These are phyloP conservation scores for Bucorvus abyssinicus DNA, from an alignment of 2,797 vertebrate species.

Conservation along the genomic window DNA sequence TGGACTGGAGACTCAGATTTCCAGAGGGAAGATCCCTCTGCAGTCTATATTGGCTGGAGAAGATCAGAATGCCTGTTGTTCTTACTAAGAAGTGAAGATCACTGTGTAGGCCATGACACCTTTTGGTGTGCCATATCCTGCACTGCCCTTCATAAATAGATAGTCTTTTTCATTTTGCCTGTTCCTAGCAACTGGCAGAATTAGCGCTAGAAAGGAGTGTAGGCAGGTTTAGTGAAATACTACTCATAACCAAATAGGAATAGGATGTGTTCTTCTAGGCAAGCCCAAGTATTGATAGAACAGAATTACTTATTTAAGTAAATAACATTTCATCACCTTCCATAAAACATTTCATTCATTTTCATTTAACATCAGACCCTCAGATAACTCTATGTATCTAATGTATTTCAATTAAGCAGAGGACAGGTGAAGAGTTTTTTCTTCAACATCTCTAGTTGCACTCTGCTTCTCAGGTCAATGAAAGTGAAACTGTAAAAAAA, in stretches of 20 bases:
- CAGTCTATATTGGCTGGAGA: neutral
- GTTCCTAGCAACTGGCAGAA: neutral
- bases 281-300: constrained; percentile 34
- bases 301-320: constrained; percentile 52
- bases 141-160: neutral
- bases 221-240: neutral
- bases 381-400: constrained; percentile 57
- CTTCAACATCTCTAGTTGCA: constrained; percentile 51
- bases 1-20: neutral
- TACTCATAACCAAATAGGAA: neutral
- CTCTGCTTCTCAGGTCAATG: constrained; percentile 55
- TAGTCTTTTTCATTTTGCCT: neutral
- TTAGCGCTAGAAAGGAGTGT: neutral
- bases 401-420: constrained; percentile 67
- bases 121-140: neutral
- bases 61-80: neutral
- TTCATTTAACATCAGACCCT: constrained; percentile 64
- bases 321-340: constrained; percentile 31
- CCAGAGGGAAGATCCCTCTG: neutral
- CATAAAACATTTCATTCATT: constrained; percentile 65
- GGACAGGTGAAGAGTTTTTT: constrained; percentile 52
- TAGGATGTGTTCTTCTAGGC: neutral
- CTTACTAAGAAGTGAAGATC: neutral
- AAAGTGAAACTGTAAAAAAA: constrained; percentile 39
- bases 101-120: fast-evolving